phyloP scores from a whole-genome alignment of 2,797 vertebrate species.

The Gallinago solitaria region DNA sequence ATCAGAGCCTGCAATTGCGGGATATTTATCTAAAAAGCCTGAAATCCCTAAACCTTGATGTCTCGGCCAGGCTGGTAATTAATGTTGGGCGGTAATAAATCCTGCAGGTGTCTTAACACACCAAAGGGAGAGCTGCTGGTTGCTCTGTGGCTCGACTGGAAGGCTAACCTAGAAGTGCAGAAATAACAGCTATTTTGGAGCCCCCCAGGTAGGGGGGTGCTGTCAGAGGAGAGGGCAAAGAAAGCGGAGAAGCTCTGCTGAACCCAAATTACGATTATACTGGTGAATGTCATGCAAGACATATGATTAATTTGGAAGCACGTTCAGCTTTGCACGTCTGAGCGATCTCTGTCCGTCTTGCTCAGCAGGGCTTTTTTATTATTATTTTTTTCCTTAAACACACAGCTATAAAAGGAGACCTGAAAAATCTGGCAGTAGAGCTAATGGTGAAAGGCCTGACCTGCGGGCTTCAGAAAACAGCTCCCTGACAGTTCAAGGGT shows the following conservation, averaged over 20 bases:
- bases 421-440: neutral
- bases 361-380: neutral
- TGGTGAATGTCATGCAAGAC: neutral
- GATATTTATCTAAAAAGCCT: conserved; percentile 5
- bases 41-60: conserved; percentile 23
- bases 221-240: neutral
- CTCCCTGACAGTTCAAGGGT: rapidly evolving
- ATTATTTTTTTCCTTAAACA: neutral
- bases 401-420: neutral
- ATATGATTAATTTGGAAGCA: neutral
- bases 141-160: neutral
- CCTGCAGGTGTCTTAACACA: neutral
- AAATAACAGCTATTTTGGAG: neutral
- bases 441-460: neutral
- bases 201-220: rapidly evolving
- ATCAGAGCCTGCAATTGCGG: neutral
- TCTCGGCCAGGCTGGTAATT: neutral
- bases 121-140: neutral
- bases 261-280: neutral
- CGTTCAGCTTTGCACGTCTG: neutral
- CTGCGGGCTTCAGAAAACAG: neutral
- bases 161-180: neutral
- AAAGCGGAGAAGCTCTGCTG: neutral
- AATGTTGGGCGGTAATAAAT: conserved; percentile 11
- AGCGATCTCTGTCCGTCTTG: neutral